Conservation (phyloP, 2,113 vertebrate species). For the Pteropus alecto region DNA sequence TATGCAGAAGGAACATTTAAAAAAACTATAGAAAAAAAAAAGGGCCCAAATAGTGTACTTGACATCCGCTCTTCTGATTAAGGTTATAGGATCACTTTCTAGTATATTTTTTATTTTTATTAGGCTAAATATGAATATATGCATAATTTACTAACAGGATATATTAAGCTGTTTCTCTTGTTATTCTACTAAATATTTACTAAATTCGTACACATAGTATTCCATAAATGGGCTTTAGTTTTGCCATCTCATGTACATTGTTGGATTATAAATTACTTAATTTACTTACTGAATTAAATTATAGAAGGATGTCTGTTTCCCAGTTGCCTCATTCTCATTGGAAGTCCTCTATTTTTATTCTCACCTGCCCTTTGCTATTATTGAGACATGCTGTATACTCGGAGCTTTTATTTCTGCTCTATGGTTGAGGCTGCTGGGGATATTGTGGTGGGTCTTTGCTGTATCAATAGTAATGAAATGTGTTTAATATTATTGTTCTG, state of each 20-base stretch:
- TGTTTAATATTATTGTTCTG: fast-evolving
- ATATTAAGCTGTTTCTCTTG: background rate
- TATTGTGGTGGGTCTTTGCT: background rate
- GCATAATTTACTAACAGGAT: slow-evolving; percentile 47
- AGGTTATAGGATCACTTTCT: background rate
- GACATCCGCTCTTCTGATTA: background rate
- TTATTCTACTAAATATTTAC: background rate
- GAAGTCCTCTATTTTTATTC: background rate
- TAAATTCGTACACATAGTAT: background rate
- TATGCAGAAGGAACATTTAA: background rate
- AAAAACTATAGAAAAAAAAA: background rate
- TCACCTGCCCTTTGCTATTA: background rate
- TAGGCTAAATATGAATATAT: background rate
- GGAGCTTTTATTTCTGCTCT: background rate
- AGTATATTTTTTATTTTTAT: background rate
- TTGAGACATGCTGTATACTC: fast-evolving
- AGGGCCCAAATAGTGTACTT: background rate
- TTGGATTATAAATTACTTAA: background rate
- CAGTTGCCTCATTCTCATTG: background rate
- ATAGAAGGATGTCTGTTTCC: background rate
- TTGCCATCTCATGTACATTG: background rate
- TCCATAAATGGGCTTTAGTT: background rate
- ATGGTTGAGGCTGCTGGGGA: fast-evolving
- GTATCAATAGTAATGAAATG: background rate
- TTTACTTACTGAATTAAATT: background rate